phyloP scores from a whole-genome alignment of 1,140 invertebrate species.

The Plectus sambesii region DNA sequence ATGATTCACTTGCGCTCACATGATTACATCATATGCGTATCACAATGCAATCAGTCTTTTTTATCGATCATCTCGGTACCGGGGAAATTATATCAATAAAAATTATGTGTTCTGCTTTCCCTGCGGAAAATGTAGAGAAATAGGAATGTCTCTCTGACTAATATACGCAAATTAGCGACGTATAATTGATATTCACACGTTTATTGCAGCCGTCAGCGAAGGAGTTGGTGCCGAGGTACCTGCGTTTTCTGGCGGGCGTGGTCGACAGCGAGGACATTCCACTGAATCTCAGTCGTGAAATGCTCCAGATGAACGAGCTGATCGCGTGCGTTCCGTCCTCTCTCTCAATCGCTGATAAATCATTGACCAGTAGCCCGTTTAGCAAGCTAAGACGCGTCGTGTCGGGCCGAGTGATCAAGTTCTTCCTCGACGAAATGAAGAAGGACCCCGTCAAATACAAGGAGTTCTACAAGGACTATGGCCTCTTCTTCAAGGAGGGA shows the following conservation, averaged over 20 bases:
- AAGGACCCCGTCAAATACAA: slow-evolving; percentile 71
- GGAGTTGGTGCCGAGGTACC: slow-evolving; percentile 28
- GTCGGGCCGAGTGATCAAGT: slow-evolving; percentile 70
- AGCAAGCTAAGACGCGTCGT: slow-evolving; percentile 73
- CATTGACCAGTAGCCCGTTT: slow-evolving; percentile 7
- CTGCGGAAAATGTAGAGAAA: slow-evolving; percentile 12
- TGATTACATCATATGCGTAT: too few relatives aligned
- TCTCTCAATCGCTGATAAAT: not conserved
- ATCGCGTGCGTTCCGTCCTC: slow-evolving; percentile 58
- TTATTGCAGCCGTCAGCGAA: slow-evolving; percentile 37
- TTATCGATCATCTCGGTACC: too few relatives aligned
- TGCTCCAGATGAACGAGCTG: slow-evolving; percentile 80
- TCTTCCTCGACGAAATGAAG: slow-evolving; percentile 67
- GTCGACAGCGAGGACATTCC: slow-evolving; percentile 97
- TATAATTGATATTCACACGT: slow-evolving; percentile 18
- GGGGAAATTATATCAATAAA: slow-evolving; percentile 12
- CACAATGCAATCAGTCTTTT: too few relatives aligned
- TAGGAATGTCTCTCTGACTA: not conserved
- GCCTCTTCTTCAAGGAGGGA: slow-evolving; percentile 84
- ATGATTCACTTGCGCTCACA: slow-evolving; percentile 9
- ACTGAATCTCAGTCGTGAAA: slow-evolving; percentile 82
- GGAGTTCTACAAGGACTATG: slow-evolving; percentile 80
- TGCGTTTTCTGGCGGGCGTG: slow-evolving; percentile 58
- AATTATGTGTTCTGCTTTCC: slow-evolving; percentile 2
- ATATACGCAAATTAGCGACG: too few relatives aligned